phyloP scores from a whole-genome alignment of 2,113 vertebrate genomes.

The Syngnathus scovelli region DNA sequence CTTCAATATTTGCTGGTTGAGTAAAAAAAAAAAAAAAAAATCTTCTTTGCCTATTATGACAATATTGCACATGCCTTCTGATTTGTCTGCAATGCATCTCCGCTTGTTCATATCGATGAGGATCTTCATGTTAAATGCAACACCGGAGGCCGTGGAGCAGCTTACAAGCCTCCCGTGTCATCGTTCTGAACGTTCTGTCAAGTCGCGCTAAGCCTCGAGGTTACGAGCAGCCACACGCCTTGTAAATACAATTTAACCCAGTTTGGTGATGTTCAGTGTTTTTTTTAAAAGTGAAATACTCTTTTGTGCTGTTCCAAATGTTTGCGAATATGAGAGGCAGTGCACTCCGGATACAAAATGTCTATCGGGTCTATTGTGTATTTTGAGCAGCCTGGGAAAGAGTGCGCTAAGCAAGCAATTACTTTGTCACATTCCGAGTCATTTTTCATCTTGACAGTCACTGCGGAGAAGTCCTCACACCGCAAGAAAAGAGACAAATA shows the following conservation, averaged over 20 bases:
- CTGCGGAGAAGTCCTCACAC: conserved; percentile 24
- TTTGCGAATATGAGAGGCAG: conserved; percentile 26
- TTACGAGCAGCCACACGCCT: conserved; percentile 30
- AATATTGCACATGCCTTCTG: not conserved
- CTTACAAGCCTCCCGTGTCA: conserved; percentile 19
- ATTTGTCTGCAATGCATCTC: conserved; percentile 7
- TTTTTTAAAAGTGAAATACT: conserved; percentile 29
- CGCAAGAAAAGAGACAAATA: conserved; percentile 23
- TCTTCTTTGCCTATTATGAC: not conserved
- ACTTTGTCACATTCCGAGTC: conserved; percentile 34
- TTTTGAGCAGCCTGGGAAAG: conserved; percentile 25
- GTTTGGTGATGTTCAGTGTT: conserved; percentile 43
- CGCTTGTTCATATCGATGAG: conserved; percentile 5
- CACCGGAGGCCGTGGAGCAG: conserved; percentile 19
- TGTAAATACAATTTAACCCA: conserved; percentile 49
- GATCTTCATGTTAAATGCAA: conserved; percentile 10
- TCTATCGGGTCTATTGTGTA: conserved; percentile 8
- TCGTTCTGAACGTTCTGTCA: conserved; percentile 14
- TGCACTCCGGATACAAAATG: conserved; percentile 6
- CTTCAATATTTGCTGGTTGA: too few species aligned
- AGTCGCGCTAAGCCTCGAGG: conserved; percentile 17
- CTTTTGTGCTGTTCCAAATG: conserved; percentile 44
- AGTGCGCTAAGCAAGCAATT: conserved; percentile 32
- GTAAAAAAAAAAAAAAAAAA: too few species aligned
- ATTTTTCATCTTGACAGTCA: conserved; percentile 45